Evolutionary conservation across 2,888 invertebrate genomes (phyloP).

Genomic region (Rhabditoides inermis): DNA sequence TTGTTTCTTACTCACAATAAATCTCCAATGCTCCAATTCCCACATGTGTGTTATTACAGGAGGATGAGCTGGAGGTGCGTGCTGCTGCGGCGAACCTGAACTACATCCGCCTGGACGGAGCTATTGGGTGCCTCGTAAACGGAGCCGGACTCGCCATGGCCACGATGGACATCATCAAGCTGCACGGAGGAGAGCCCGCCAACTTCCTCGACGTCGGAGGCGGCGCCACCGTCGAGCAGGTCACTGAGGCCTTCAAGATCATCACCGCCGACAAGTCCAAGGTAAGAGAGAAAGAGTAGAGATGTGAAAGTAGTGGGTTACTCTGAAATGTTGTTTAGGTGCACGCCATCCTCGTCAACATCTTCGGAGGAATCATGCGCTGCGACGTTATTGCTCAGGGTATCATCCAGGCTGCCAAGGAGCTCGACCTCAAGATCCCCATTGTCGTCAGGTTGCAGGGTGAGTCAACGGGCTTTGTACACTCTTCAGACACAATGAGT

Average conservation of each 20-base stretch:
- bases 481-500: neutral
- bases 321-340: slow-evolving; percentile 63
- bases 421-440: slow-evolving; percentile 73
- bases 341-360: slow-evolving; percentile 89
- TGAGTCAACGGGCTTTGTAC: slow-evolving; percentile 39
- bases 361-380: slow-evolving; percentile 97
- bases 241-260: slow-evolving; percentile 75
- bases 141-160: slow-evolving; percentile 99
- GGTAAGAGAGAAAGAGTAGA: slow-evolving; percentile 49
- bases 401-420: slow-evolving; percentile 78
- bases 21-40: too few relatives aligned
- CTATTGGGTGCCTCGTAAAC: slow-evolving; percentile 91
- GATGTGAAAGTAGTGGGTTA: too few relatives aligned
- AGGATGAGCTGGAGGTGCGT: slow-evolving; percentile 80
- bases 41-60: too few relatives aligned
- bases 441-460: slow-evolving; percentile 89
- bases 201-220: slow-evolving; percentile 98
- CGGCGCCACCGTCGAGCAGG: slow-evolving; percentile 73
- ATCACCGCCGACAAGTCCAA: slow-evolving; percentile 65
- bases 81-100: slow-evolving; percentile 85
- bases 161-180: slow-evolving; percentile 96
- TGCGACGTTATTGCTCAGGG: slow-evolving; percentile 94
- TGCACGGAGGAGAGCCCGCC: slow-evolving; percentile 90
- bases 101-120: slow-evolving; percentile 93
- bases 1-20: too few relatives aligned